Evolutionary conservation across 2,113 vertebrate species (phyloP), one percentile per base, ranked within the genome.

Genomic region (Chelonoidis abingdonii): DNA sequence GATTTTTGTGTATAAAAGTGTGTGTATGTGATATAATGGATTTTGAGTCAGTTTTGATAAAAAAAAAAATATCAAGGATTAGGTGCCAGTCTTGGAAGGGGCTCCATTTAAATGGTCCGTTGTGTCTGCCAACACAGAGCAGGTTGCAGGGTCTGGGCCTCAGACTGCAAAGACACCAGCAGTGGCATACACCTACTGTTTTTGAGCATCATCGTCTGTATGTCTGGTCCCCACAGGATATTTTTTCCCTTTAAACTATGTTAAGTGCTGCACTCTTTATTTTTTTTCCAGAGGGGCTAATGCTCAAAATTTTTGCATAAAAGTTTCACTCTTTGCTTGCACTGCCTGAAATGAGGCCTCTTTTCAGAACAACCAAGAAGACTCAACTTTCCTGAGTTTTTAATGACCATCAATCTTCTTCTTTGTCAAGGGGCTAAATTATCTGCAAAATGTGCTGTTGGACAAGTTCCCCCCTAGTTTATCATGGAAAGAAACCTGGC

Each of bases 371-470:
- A 79, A 35, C 75, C 62, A 88, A 41, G 54, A 94, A 38, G 54
- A 84, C 19, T 90, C 59, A 87, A n/a, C 83, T 93, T 96, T 90
- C 52, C 47, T 76, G 24, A 25, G 2, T 75, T 82, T 93, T 80
- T 50, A 91, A 35, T 25, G 59, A 44, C 19, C 47, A 21, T 86
- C 81, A 56, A 7, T 86, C 80, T 83, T 44, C 11, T 81, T 50
- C 69, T 92, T 86, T 83, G 65, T 38, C 25, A n/a, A 83, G 50
- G 80, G 86, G 72, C 44, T 84, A 84, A 47, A 76, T 52, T 22
- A 54, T 92, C 31, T 87, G 62, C 87, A 83, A 82, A 84, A 86
- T 91, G 12, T 78, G 10, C 53, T 88, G 52, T 72, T 87, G 80
- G 90, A 83, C 19, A 89, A 87, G 29, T 89, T 86, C 35, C 50